phyloP scores from a whole-genome alignment of 2,797 vertebrate species.

The Oceanodroma leucorhoa region DNA sequence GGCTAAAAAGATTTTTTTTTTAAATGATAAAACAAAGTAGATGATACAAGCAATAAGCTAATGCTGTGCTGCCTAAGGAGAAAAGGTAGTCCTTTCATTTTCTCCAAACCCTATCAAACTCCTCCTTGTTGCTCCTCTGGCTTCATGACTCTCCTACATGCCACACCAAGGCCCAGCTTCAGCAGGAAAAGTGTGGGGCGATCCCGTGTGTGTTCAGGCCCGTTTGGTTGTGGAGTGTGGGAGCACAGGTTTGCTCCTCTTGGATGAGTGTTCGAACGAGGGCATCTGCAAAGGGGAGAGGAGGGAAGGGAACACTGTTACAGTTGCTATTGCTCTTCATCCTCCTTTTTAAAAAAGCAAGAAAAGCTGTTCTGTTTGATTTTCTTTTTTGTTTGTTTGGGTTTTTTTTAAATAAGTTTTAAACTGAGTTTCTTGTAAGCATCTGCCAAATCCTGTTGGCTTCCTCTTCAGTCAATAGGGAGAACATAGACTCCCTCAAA shows the following conservation, averaged over 20 bases:
- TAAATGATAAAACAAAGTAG: background rate
- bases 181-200: background rate
- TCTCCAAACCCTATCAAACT: background rate
- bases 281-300: background rate
- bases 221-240: rapidly evolving
- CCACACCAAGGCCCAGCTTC: background rate
- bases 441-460: background rate
- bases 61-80: background rate
- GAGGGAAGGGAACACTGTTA: rapidly evolving
- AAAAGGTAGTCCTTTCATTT: background rate
- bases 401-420: background rate
- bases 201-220: rapidly evolving
- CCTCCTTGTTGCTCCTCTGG: background rate
- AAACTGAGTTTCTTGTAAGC: background rate
- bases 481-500: background rate
- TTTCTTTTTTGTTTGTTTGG: background rate
- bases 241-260: background rate
- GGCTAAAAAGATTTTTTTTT: background rate
- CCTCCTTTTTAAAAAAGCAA: background rate
- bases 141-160: background rate
- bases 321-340: background rate
- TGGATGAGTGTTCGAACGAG: rapidly evolving
- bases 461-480: background rate
- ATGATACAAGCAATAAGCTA: background rate
- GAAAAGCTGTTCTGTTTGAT: background rate